Evolutionary conservation across 2,888 invertebrate genomes (phyloP).

Genomic region (Leucophenga montana): DNA sequence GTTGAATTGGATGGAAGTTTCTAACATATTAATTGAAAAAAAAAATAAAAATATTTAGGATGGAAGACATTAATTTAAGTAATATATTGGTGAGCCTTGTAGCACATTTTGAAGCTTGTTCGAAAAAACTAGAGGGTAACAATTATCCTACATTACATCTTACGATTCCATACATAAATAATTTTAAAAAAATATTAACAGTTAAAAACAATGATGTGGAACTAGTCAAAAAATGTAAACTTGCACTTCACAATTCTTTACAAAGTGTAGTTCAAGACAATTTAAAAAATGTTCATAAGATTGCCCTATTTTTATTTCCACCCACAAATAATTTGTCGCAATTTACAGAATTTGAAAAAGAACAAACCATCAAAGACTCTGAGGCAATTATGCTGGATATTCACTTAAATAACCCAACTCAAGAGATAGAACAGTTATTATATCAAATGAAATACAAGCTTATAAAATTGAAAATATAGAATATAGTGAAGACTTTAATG

Average conservation of each 20-base stretch:
- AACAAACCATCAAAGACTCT: too few relatives aligned
- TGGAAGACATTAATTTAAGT: constrained; percentile 9
- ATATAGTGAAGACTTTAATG: constrained; percentile 10
- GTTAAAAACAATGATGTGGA: not conserved
- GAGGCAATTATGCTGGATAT: too few relatives aligned
- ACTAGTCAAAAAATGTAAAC: not conserved
- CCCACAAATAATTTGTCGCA: too few relatives aligned
- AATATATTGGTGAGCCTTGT: not conserved
- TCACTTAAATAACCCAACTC: too few relatives aligned
- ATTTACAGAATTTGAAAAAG: too few relatives aligned
- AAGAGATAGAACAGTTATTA: too few relatives aligned
- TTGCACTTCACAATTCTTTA: not conserved
- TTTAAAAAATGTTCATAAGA: constrained; percentile 17
- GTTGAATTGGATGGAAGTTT: too few relatives aligned
- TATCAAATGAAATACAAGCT: not conserved
- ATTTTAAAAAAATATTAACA: constrained; percentile 1
- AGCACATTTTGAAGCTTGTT: constrained; percentile 1
- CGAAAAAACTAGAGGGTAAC: constrained; percentile 1
- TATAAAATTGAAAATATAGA: not conserved
- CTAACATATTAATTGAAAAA: not conserved
- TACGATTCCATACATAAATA: constrained; percentile 1
- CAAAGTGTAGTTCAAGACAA: too few relatives aligned
- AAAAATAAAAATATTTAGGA: too few relatives aligned
- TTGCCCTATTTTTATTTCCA: constrained; percentile 22
- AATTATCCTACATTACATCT: not conserved